A percentile compares a stretch with the other conserved stretches of the same genome.
Conservation (phyloP, 2,797 vertebrate genomes). For the Sphaeramia orbicularis region DNA sequence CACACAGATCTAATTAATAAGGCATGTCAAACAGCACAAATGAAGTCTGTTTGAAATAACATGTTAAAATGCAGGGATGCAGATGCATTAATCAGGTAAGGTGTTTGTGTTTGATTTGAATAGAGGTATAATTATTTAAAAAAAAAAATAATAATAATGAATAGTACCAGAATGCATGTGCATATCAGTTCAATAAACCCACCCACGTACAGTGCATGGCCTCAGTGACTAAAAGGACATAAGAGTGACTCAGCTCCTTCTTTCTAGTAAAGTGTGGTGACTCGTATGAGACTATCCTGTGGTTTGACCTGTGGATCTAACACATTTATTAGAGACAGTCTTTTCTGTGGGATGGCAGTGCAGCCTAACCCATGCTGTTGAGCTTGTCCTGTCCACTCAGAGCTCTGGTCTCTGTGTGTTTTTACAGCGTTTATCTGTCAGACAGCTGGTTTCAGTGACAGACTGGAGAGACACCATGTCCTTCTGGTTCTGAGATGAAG, state of each 20-base stretch:
- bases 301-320: constrained; percentile 1
- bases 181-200: not conserved
- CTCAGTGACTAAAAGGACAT: not conserved
- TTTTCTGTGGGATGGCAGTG: not conserved
- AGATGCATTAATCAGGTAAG: not conserved
- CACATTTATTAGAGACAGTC: constrained; percentile 10
- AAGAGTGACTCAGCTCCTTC: constrained; percentile 17
- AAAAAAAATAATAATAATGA: not conserved
- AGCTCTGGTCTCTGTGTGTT: constrained; percentile 57
- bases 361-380: constrained; percentile 1
- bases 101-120: not conserved
- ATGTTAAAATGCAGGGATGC: not conserved
- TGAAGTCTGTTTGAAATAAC: not conserved
- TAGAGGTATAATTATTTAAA: not conserved
- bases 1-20: not conserved
- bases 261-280: not conserved
- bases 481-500: constrained; percentile 29
- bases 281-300: constrained; percentile 19
- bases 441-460: constrained; percentile 65
- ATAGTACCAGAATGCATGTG: not conserved
- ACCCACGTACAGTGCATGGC: not conserved
- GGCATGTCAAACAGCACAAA: not conserved
- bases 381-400: constrained; percentile 7
- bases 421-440: constrained; percentile 72
- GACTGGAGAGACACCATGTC: constrained; percentile 61